These are phyloP conservation scores for Dipodomys spectabilis DNA, from an alignment of 2,113 vertebrate genomes.

Conservation along the genomic window DNA sequence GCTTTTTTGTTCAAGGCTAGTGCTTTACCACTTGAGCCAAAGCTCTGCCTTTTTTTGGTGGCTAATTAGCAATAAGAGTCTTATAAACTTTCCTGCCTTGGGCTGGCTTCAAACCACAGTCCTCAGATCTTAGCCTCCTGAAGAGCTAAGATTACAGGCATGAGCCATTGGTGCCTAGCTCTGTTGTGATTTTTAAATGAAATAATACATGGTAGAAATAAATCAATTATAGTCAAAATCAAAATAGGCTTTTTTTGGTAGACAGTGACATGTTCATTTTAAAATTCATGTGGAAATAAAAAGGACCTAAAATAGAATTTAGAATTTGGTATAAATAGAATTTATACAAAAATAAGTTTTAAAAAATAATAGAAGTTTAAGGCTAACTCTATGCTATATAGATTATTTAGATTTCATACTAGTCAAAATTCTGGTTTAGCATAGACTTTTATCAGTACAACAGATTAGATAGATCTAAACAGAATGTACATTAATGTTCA, in stretches of 20 bases:
- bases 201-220: slow-evolving; percentile 14
- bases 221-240: slow-evolving; percentile 53
- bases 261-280: slow-evolving; percentile 28
- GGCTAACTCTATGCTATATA: neutral
- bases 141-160: no score
- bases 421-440: neutral
- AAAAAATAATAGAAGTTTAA: slow-evolving; percentile 23
- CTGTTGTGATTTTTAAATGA: neutral
- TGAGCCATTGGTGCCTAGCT: no score
- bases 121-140: no score
- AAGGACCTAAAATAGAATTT: slow-evolving; percentile 27
- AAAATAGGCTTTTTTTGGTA: neutral
- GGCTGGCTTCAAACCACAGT: no score
- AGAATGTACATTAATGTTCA: neutral
- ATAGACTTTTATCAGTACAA: neutral
- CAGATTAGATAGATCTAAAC: neutral
- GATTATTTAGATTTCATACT: neutral
- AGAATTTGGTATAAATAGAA: neutral
- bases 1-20: no score
- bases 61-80: no score
- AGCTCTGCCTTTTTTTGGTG: no score
- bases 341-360: slow-evolving; percentile 2
- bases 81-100: no score
- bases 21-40: no score
- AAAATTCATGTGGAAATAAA: slow-evolving; percentile 32